Evolutionary conservation across 1,140 invertebrate species (phyloP), one percentile per base, ranked within the genome.

Genomic region (Plodia interpunctella): DNA sequence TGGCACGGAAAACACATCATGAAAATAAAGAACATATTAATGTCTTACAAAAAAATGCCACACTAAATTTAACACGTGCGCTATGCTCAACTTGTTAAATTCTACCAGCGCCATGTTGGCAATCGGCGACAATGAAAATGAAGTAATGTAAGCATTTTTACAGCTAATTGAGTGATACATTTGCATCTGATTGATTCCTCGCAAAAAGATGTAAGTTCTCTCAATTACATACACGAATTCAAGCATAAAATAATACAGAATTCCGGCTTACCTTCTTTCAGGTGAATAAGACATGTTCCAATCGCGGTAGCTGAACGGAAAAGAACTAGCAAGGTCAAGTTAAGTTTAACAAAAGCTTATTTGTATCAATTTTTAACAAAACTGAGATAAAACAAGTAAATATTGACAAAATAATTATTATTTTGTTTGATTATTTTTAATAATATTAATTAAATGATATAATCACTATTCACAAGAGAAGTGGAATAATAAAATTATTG

Each of bases 241-340:
- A 62, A 44, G 18, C 38, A 49, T 66, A 15, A 76, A 76, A 67
- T 71, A 76, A 66, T 44, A 65, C 61, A 76, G 69, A 75, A 91
- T 82, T 76, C 78, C 71, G 88, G 92, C 92, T 94, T 93, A 94
- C 94, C 93, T 93, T 92, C 92, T 91, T 89, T 94, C 93, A 85
- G 91, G 88, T 80, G 92, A 91, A 92, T 92, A 93, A 85, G 94
- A 94, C 94, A 94, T 94, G 92, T 94, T 94, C 91, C 90, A 92
- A 92, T 93, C 90, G 91, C 91, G 90, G 91, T 92, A 90, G 91
- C 89, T 90, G 91, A 92, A 91, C 91, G 91, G 92, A 92, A 94
- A 94, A 94, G 92, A 92, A 92, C 91, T 90, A 81, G 80, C 88
- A 90, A 89, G 87, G 82, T 87, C 87, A 89, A 89, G 81, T 88